Conservation (phyloP, 2,888 invertebrate genomes). For the Ryuthela nishihirai region DNA sequence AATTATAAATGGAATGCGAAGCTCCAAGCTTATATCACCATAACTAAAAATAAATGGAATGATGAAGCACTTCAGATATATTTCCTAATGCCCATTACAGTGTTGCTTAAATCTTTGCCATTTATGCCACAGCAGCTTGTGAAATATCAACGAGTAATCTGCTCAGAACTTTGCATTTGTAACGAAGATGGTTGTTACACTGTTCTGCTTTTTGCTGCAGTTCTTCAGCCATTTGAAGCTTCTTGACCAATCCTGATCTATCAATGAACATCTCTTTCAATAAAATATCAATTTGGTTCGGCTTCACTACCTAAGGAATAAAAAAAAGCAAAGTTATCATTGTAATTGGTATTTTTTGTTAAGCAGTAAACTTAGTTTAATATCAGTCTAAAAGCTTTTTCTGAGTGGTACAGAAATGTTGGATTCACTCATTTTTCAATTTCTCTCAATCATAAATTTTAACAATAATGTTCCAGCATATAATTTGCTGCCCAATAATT, state of each 20-base stretch:
- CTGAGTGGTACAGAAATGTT: not conserved
- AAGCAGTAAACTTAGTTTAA: no score
- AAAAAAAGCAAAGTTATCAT: no score
- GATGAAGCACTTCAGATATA: no score
- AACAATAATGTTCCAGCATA: no score
- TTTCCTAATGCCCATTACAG: no score
- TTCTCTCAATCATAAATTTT: not conserved
- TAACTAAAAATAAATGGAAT: no score
- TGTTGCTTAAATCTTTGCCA: no score
- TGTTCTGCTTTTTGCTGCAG: conserved; percentile 27
- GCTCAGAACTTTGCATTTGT: conserved; percentile 35
- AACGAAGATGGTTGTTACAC: conserved; percentile 23
- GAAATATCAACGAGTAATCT: conserved; percentile 14
- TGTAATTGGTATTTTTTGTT: no score
- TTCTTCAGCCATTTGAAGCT: conserved; percentile 59
- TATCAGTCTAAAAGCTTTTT: not conserved
- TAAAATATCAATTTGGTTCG: conserved; percentile 58
- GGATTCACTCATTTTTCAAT: not conserved
- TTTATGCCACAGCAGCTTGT: no score
- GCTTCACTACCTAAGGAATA: conserved; percentile 2
- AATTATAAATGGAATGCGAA: no score
- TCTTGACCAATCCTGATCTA: conserved; percentile 71
- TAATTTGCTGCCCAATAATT: no score
- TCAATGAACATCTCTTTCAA: conserved; percentile 80
- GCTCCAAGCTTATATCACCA: no score